A percentile compares a stretch with the other conserved stretches of the same genome.
Conservation (phyloP, 2,888 invertebrate genomes). For the Meganola albula region DNA sequence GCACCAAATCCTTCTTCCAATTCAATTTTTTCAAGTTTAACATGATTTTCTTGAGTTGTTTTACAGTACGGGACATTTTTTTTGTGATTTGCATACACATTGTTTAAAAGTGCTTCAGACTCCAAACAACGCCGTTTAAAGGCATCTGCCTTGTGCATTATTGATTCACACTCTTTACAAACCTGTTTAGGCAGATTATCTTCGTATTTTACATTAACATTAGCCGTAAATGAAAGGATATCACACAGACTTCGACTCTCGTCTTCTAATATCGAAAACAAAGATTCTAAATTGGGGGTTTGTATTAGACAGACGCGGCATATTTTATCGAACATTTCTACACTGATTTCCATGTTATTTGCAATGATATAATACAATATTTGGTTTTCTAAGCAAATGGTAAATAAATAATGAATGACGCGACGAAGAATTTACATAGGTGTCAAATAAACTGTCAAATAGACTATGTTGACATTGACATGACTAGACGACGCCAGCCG, state of each 20-base stretch:
- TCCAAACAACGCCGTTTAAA: constrained; percentile 56
- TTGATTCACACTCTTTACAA: constrained; percentile 49
- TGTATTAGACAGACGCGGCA: constrained; percentile 54
- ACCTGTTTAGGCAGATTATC: constrained; percentile 56
- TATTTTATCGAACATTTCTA: constrained; percentile 35
- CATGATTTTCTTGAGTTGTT: constrained; percentile 9
- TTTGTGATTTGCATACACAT: constrained; percentile 22
- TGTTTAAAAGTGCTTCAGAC: constrained; percentile 45
- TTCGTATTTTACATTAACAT: constrained; percentile 42
- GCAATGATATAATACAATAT: not conserved
- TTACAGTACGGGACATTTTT: too few species aligned
- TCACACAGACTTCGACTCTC: constrained; percentile 42
- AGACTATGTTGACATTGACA: too few species aligned
- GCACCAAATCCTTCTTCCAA: not conserved
- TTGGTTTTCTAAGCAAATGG: too few species aligned
- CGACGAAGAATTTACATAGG: too few species aligned
- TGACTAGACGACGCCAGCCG: too few species aligned
- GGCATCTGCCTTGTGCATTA: constrained; percentile 46
- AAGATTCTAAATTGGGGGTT: constrained; percentile 39
- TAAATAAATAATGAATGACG: too few species aligned
- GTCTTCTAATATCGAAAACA: constrained; percentile 39
- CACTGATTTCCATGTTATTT: constrained; percentile 32
- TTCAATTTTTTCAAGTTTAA: constrained; percentile 19
- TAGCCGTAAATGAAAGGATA: constrained; percentile 44
- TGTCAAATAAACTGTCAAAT: too few species aligned